phyloP scores from a whole-genome alignment of 2,888 invertebrate genomes.

The Branchinecta sandiegonensis region DNA sequence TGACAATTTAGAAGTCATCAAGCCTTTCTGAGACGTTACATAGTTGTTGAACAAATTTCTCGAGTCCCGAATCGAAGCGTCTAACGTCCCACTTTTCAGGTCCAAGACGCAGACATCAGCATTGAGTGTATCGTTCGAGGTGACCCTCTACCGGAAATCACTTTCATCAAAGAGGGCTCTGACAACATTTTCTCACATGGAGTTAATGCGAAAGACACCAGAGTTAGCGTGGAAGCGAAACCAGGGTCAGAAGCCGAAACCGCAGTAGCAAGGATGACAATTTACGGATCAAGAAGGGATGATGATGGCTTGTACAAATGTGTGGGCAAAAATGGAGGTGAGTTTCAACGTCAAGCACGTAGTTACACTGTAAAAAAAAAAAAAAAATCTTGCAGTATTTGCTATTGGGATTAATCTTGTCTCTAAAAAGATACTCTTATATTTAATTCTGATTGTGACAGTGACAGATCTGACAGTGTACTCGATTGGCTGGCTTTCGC shows the following conservation, averaged over 20 bases:
- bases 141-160: slow-evolving; percentile 58
- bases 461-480: too few relatives aligned
- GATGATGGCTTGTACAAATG: slow-evolving; percentile 84
- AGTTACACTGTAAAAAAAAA: too few relatives aligned
- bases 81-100: not conserved
- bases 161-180: slow-evolving; percentile 60
- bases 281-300: slow-evolving; percentile 47
- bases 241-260: slow-evolving; percentile 19
- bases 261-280: slow-evolving; percentile 49
- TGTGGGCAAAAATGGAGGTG: slow-evolving; percentile 42
- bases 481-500: too few relatives aligned
- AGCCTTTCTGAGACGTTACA: too few relatives aligned
- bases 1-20: too few relatives aligned
- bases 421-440: too few relatives aligned
- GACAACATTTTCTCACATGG: slow-evolving; percentile 49
- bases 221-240: slow-evolving; percentile 44
- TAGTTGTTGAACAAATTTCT: too few relatives aligned
- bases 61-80: too few relatives aligned
- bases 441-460: too few relatives aligned
- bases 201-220: slow-evolving; percentile 46
- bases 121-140: slow-evolving; percentile 56
- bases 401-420: too few relatives aligned
- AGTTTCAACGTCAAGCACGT: too few relatives aligned
- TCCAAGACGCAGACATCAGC: not conserved
- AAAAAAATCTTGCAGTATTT: too few relatives aligned